Evolutionary conservation across 2,113 vertebrate genomes (phyloP), one percentile per base, ranked within the genome.

Genomic region (Pan paniscus): DNA sequence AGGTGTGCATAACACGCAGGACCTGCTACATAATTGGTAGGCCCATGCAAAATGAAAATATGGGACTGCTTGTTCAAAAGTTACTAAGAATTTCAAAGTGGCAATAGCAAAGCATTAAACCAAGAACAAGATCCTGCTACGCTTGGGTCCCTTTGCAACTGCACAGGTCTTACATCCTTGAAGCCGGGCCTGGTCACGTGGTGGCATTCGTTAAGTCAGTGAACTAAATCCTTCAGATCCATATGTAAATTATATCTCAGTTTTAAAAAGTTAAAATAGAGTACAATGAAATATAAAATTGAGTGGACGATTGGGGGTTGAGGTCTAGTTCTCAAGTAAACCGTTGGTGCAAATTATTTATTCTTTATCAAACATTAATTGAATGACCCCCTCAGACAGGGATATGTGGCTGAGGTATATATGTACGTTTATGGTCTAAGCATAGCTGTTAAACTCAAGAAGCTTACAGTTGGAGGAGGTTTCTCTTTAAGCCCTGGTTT

Each of bases 281-380:
- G 23, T 95, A 59, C 82, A 80, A 27, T 92, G 5, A 85, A 75
- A 68, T 57, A 72, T 46, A 68, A 90, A 92, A 79, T 78, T 35
- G 23, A 82, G 8, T 89, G 38, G 8, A 93, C 90, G 30, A 81
- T 10, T 75, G 5, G 14, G 76, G 8, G 6, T 81, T 76, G 50
- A 46, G 6, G 23, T 73, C 48, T 84, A 20, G 6, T 94, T 89
- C 59, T 73, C 80, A 87, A 43, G 32, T 13, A 78, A 91, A 75
- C 35, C 27, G 9, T 43, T 50, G 55, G 55, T 59, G 6, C 18
- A 82, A 61, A 59, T 46, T 30, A 89, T 83, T 84, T 18, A 40
- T 32, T 93, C 25, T 64, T 82, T 90, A 2, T 81, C 18, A 73
- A 40, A 73, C 8, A 13, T 46, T 85, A 86, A 55, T 16, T 70